Base-by-base conservation (phyloP, 92 coral and sea anemone genomes). In the Virgularia gustaviana region DNA sequence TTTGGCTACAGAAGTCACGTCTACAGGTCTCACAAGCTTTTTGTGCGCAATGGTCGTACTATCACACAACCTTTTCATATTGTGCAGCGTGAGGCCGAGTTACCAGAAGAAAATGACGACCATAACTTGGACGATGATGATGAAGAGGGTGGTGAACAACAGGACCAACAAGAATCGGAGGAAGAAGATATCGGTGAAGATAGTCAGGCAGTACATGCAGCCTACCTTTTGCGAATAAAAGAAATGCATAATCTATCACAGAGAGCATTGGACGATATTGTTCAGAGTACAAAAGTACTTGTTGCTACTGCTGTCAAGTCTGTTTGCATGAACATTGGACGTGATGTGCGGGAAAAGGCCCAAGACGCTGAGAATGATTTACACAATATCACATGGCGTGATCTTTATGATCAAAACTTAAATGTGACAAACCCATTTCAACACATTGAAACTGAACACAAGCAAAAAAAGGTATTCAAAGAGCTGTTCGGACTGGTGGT, bases 401-500 rank as follows among this genome's bases (percentile, higher is more conserved):
- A 75, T 9, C 28, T 80, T 27, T 66, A 65, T 70, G 78, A 76
- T 42, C 65, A 67, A 77, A 82, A 82, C 60, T 44, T 70, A 30
- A 51, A 54, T 13, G 63, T 29, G 49, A 61, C 83, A 45, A 83
- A 72, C 57, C 87, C 87, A 58, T 83, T 83, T 70, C 63, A 71
- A 83, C 79, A 70, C 65, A 62, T 83, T 64, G 72, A 70, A 63
- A 70, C 83, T 42, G 78, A 58, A 32, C 62, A n/a, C 28, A 43
- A 49, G n/a, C 87, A 83, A 37, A 77, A 54, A 52, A 65, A 63
- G 43, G 73, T 72, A 70, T 83, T 44, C 58, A 77, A 78, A 78
- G 83, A 83, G 16, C n/a, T 68, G 51, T 78, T 78, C 54, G 83
- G 83, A 61, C 71, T 67, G 59, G 78, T 78, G 56, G 83, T 83